Percentiles rank a stretch among this genome's conserved stretches.
These are phyloP conservation scores for Vulpes lagopus DNA, from an alignment of 2,113 vertebrate genomes.

Conservation along the genomic window DNA sequence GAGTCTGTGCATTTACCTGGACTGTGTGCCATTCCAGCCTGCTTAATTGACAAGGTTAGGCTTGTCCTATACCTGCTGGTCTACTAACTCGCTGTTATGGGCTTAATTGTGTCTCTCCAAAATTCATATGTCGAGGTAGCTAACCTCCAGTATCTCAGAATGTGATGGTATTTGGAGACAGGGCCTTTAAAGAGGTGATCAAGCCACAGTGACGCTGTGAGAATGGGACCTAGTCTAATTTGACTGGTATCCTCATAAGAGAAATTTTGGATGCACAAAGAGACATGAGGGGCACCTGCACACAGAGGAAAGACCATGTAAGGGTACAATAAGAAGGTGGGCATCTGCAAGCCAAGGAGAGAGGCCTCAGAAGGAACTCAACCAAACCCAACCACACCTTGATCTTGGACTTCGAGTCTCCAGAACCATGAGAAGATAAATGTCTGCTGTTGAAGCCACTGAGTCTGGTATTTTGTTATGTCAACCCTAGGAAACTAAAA, in stretches of 20 bases:
- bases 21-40: neutral
- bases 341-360: neutral
- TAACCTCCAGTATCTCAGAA: neutral
- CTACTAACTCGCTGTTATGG: neutral
- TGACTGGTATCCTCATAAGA: neutral
- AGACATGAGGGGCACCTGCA: neutral
- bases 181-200: neutral
- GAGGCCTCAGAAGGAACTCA: neutral
- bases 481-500: neutral
- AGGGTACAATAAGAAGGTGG: neutral
- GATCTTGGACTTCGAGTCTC: neutral
- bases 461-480: neutral
- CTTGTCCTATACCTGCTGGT: neutral
- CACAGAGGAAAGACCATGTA: too few species aligned
- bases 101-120: neutral
- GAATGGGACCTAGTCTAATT: neutral
- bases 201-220: neutral
- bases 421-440: neutral
- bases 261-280: neutral
- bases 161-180: neutral
- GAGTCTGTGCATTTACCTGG: neutral
- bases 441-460: neutral
- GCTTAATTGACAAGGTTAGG: fast-evolving
- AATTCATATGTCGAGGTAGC: neutral
- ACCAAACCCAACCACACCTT: neutral